These are phyloP conservation scores for Styela plicata DNA, from an alignment of 23 tunicate species.

Conservation along the genomic window DNA sequence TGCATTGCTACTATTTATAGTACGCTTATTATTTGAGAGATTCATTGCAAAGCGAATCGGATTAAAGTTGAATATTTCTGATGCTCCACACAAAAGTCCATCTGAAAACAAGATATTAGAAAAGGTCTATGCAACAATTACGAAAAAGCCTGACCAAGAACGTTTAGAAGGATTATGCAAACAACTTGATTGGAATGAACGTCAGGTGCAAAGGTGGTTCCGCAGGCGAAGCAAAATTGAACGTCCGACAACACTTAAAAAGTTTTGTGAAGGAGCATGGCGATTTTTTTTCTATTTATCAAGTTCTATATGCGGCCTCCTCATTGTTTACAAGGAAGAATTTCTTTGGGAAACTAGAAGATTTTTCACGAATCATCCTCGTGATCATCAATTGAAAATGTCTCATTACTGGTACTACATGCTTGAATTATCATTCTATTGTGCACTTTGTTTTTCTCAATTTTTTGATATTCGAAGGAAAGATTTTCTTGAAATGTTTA, in stretches of 20 bases:
- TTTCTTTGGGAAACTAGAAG: not conserved
- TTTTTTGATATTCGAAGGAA: slow-evolving; percentile 13
- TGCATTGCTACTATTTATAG: slow-evolving; percentile 43
- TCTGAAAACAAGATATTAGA: slow-evolving; percentile 58
- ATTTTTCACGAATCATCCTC: slow-evolving; percentile 8
- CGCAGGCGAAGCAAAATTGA: slow-evolving; percentile 4
- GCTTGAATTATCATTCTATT: slow-evolving; percentile 8
- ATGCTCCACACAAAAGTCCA: slow-evolving; percentile 47
- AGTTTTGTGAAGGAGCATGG: slow-evolving; percentile 17
- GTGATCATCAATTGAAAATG: not conserved
- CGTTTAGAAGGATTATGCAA: not conserved
- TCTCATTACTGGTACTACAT: not conserved
- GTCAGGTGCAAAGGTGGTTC: slow-evolving; percentile 2
- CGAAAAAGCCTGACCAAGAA: slow-evolving; percentile 41
- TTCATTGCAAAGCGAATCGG: slow-evolving; percentile 75
- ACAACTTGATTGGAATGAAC: not conserved
- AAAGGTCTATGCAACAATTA: slow-evolving; percentile 46
- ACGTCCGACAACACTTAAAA: slow-evolving; percentile 1
- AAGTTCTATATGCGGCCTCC: slow-evolving; percentile 1
- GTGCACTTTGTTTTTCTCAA: slow-evolving; percentile 19
- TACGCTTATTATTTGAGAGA: slow-evolving; percentile 75
- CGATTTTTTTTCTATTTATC: slow-evolving; percentile 8
- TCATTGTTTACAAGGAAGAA: slow-evolving; percentile 8
- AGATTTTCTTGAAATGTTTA: slow-evolving; percentile 10
- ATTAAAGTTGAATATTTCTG: slow-evolving; percentile 46